Base-by-base conservation (phyloP, 2,113 vertebrate species). In the Galemys pyrenaicus region DNA sequence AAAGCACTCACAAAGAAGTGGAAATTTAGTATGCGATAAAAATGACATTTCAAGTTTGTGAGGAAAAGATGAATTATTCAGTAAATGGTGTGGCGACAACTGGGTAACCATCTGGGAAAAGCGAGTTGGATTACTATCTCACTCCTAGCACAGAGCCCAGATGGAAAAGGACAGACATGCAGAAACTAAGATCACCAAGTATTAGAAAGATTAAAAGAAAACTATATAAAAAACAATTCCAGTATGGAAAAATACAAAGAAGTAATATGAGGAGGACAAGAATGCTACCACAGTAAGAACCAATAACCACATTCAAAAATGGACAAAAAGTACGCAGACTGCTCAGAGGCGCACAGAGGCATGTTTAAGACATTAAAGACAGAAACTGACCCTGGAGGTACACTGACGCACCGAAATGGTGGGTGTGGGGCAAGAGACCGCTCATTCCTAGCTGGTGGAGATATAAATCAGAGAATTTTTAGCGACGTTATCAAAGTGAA, bases 41-140 rank as follows among this genome's bases (percentile, higher is more conserved):
- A 92, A 65, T 82, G 94, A 74, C 86, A 91, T 95, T 92, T 91
- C 49, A 88, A 28, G 78, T 95, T 77, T 87, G 88, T 94, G 91
- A 68, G 64, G 68, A 70, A 88, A 79, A 82, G 77, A 96, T 91
- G 64, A 96, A 95, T 96, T 97, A 91, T 88, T 96, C 94, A 95
- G 35, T 90, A 60, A 62, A 78, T 41, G 41, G 71, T 82, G 44
- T 67, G 74, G 86, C 75, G 64, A 94, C 64, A 77, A 80, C 75
- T 67, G 70, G 93, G 93, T 79, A 88, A 79, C 78, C 94, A 95
- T 91, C 86, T 94, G 94, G 71, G 86, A 39, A 77, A 74, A 94
- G 64, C 70, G 95, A 87, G 51, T 35, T 95, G 97, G 95, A 95
- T 68, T 39, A 62, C 71, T 80, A 78, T 73, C 56, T 92, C 44